Base-by-base conservation (phyloP, 2,888 invertebrate genomes). In the Protophormia terraenovae region DNA sequence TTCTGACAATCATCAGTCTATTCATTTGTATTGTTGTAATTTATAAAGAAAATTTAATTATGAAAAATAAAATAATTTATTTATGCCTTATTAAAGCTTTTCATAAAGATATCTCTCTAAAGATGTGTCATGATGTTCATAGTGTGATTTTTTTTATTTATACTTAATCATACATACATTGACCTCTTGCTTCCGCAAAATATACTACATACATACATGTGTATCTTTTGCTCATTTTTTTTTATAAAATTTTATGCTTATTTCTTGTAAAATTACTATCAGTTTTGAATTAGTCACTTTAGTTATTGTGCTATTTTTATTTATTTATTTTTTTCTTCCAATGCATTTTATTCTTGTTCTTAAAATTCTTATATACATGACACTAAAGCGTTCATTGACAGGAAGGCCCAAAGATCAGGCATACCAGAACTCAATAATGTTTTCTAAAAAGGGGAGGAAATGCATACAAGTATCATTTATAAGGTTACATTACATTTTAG, bases 101-200 rank as follows among this genome's bases (percentile, higher is more conserved):
- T 4, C 32, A 41, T 29, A 27, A 29, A 76, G 66, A 77, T 58
- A 6, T 4, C 19, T 29, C 14, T 3, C 35, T 55, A 60, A 29
- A 80, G 75, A 80, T 80, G 76, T 80, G 84, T 84, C 81, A 84
- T 77, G n/a, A n/a, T n/a, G 60, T 45, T 60, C 19, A 10, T 29
- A 73, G 50, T 73, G 78, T 73, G 55, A 71, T 64, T 71, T 66
- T 32, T 19, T 62, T n/a, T n/a, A n/a, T n/a, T n/a, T n/a, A n/a
- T n/a, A n/a, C n/a, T n/a, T n/a, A n/a, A n/a, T n/a, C n/a, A 71
- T 76, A 19, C 67, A 82, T 71, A 29, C 85, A 82, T 78, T 85
- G 85, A 85, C 85, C 85, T 82, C 85, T n/a, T 75, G 81, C 69
- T 85, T 85, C 85, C 85, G 85, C 77, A 78, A 75, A 85, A 75